Evolutionary conservation across 2,113 vertebrate species (phyloP).

Genomic region (Phyllostomus hastatus): DNA sequence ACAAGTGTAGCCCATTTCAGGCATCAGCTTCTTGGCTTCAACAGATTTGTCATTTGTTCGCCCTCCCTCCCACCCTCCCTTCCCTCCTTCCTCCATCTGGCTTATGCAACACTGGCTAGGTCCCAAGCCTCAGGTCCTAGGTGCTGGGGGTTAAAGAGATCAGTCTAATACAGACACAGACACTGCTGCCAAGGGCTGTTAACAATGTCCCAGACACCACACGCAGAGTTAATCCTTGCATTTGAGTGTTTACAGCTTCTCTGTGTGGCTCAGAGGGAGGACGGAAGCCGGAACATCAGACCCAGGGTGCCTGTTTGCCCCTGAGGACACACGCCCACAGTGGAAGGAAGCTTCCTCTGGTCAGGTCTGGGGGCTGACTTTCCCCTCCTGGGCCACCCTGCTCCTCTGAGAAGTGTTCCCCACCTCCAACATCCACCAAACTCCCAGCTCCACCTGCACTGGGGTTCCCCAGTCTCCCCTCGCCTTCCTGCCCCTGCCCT

Average conservation of each 20-base stretch:
- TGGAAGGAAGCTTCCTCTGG: neutral
- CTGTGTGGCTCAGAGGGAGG: neutral
- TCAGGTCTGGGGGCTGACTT: neutral
- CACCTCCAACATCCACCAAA: neutral
- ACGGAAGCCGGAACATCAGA: neutral
- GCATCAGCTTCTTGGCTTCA: neutral
- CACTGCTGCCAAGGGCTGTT: neutral
- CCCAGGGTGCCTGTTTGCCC: neutral
- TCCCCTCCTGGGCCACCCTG: neutral
- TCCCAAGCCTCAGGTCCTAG: neutral
- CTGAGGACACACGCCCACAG: neutral
- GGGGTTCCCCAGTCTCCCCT: neutral
- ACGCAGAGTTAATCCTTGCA: slow-evolving; percentile 55
- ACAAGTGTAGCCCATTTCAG: neutral
- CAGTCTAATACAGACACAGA: slow-evolving; percentile 45
- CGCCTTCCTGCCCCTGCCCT: neutral
- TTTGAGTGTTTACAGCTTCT: slow-evolving; percentile 55
- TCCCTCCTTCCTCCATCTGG: neutral
- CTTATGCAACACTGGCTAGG: slow-evolving; percentile 37
- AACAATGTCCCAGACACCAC: slow-evolving; percentile 66
- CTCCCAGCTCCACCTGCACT: neutral
- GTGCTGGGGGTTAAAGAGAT: slow-evolving; percentile 51
- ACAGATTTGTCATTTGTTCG: neutral
- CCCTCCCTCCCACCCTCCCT: neutral
- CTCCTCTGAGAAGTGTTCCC: neutral